These are phyloP conservation scores for Drosophila eugracilis DNA, from an alignment of 1,140 invertebrate genomes.

Conservation along the genomic window DNA sequence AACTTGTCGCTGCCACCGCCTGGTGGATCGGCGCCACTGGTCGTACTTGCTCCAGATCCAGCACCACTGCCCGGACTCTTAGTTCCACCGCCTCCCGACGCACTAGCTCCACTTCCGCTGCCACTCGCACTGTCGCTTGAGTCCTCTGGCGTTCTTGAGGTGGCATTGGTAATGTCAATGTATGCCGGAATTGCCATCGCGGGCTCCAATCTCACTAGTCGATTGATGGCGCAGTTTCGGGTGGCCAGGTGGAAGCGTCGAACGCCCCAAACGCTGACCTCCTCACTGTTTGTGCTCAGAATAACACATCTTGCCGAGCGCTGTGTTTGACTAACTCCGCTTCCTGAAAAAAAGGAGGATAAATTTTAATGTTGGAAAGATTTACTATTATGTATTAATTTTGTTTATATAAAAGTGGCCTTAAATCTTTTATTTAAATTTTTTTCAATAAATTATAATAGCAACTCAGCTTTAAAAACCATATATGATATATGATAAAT, in stretches of 20 bases:
- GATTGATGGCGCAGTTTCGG: slow-evolving; percentile 23
- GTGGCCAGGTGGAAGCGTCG: slow-evolving; percentile 60
- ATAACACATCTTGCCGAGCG: slow-evolving; percentile 56
- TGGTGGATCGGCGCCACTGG: slow-evolving; percentile 64
- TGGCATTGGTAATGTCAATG: slow-evolving; percentile 69
- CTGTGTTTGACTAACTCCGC: slow-evolving; percentile 47
- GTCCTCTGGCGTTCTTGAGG: slow-evolving; percentile 40
- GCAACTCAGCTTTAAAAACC: too few species aligned
- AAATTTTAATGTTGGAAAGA: too few species aligned
- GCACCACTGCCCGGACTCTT: slow-evolving; percentile 28
- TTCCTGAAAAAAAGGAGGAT: slow-evolving; percentile 30
- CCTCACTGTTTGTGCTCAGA: slow-evolving; percentile 18
- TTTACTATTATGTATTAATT: too few species aligned
- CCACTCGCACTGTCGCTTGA: slow-evolving; percentile 16
- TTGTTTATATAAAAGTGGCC: not conserved
- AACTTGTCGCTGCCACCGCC: slow-evolving; percentile 85
- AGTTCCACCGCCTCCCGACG: slow-evolving; percentile 19
- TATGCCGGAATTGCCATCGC: slow-evolving; percentile 60
- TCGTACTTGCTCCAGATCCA: slow-evolving; percentile 40
- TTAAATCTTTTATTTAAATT: not conserved
- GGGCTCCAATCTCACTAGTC: slow-evolving; percentile 50
- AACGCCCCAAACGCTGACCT: slow-evolving; percentile 1
- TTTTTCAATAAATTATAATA: too few species aligned
- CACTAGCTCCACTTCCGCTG: slow-evolving; percentile 14
- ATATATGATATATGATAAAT: too few species aligned